Percentiles rank a stretch among this genome's conserved stretches.
phyloP scores from a whole-genome alignment of 2,888 invertebrate species.

The Antheraea assamensis region DNA sequence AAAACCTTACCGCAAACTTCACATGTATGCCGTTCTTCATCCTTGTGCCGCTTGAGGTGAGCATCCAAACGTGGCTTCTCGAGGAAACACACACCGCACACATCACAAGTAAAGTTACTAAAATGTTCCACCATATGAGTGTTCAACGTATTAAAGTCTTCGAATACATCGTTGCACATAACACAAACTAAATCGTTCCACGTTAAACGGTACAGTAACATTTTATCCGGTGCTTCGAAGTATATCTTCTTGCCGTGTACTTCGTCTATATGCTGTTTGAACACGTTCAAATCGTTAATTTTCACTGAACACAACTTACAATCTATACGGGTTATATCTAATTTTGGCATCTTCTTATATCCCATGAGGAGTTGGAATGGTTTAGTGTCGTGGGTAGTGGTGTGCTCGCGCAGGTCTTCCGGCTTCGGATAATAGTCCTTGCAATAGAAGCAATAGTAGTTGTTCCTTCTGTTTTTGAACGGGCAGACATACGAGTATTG shows the following conservation, averaged over 20 bases:
- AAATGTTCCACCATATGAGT: slow-evolving; percentile 75
- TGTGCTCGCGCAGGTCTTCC: slow-evolving; percentile 71
- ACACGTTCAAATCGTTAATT: slow-evolving; percentile 61
- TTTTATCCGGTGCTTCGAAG: slow-evolving; percentile 71
- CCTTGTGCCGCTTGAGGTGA: slow-evolving; percentile 72
- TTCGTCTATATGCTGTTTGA: slow-evolving; percentile 68
- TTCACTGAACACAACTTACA: slow-evolving; percentile 63
- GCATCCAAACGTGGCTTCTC: slow-evolving; percentile 75
- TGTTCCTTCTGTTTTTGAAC: slow-evolving; percentile 71
- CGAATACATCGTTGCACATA: slow-evolving; percentile 71
- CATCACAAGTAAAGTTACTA: slow-evolving; percentile 71
- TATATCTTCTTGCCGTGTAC: slow-evolving; percentile 71
- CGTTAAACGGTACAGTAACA: slow-evolving; percentile 63
- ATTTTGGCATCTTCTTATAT: slow-evolving; percentile 73
- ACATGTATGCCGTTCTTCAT: slow-evolving; percentile 79
- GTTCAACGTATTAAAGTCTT: slow-evolving; percentile 69
- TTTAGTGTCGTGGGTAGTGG: slow-evolving; percentile 67
- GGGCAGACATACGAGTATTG: slow-evolving; percentile 74
- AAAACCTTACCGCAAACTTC: slow-evolving; percentile 76
- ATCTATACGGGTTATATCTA: slow-evolving; percentile 72
- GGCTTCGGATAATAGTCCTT: slow-evolving; percentile 75
- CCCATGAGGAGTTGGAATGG: slow-evolving; percentile 72
- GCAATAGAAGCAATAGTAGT: slow-evolving; percentile 76
- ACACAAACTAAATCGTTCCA: slow-evolving; percentile 75
- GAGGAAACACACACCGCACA: slow-evolving; percentile 74